A percentile compares a stretch with the other conserved stretches of the same genome.
These are phyloP conservation scores for Griposia aprilina DNA, from an alignment of 2,888 invertebrate species.

Conservation along the genomic window DNA sequence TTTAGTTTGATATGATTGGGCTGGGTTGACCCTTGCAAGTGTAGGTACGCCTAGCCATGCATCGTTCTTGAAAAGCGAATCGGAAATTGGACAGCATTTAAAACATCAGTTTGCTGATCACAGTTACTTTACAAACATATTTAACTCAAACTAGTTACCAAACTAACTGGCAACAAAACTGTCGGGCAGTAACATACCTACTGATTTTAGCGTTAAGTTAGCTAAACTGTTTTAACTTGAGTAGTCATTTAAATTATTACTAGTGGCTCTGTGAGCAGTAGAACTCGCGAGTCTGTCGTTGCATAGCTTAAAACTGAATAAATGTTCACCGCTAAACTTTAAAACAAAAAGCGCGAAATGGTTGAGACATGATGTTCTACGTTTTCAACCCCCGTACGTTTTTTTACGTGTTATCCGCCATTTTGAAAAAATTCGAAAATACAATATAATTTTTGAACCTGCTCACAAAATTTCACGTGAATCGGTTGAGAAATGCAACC, in stretches of 20 bases:
- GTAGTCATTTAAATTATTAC: not conserved
- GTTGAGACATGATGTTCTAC: too few species aligned
- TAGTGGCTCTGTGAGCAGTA: too few species aligned
- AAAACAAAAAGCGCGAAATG: too few species aligned
- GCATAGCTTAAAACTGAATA: too few species aligned
- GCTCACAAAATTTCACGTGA: too few species aligned
- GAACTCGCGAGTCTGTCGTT: too few species aligned
- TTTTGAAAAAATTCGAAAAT: too few species aligned
- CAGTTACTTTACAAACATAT: not conserved
- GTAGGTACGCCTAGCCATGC: not conserved
- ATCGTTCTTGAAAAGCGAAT: not conserved
- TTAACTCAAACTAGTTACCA: not conserved
- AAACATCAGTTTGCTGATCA: not conserved
- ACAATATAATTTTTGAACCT: too few species aligned
- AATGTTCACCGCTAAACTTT: too few species aligned
- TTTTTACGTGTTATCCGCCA: too few species aligned
- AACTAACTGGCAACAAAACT: not conserved
- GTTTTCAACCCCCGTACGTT: too few species aligned
- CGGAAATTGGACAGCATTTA: not conserved
- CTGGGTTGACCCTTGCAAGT: not conserved
- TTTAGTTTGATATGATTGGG: conserved; percentile 23
- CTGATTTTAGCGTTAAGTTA: not conserved
- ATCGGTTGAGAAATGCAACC: too few species aligned
- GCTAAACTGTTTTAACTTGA: not conserved
- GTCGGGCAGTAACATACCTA: not conserved